Evolutionary conservation across 92 coral and sea anemone genomes (phyloP).

Genomic region (Blastomussa wellsi): DNA sequence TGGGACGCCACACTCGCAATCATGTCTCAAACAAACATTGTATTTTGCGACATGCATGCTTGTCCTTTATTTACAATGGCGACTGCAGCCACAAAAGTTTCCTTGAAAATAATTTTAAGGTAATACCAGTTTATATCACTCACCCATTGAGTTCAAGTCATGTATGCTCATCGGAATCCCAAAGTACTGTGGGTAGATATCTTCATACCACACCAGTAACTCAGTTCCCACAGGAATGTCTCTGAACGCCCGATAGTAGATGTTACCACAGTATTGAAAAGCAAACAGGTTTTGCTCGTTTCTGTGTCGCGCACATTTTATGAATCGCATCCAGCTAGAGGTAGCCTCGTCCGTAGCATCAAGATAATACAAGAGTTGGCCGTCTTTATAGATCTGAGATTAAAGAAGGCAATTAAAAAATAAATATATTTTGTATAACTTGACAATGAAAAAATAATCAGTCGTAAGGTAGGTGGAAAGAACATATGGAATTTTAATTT

Average conservation of each 20-base stretch:
- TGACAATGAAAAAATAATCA: neutral
- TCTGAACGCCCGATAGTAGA: slow-evolving; percentile 82
- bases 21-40: too few species aligned
- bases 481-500: too few species aligned
- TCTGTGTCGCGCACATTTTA: slow-evolving; percentile 85
- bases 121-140: neutral
- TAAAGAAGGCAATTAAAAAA: neutral
- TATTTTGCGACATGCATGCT: too few species aligned
- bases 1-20: too few species aligned
- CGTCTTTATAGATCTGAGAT: slow-evolving; percentile 84
- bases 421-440: neutral
- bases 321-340: slow-evolving; percentile 98
- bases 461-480: neutral
- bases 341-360: slow-evolving; percentile 88
- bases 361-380: slow-evolving; percentile 70
- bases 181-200: slow-evolving; percentile 81
- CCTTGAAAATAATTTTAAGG: too few species aligned
- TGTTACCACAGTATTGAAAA: slow-evolving; percentile 88
- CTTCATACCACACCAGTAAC: slow-evolving; percentile 95
- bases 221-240: slow-evolving; percentile 91
- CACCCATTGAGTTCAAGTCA: slow-evolving; percentile 45
- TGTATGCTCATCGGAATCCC: slow-evolving; percentile 67
- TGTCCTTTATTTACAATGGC: too few species aligned
- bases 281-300: slow-evolving; percentile 92
- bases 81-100: too few species aligned